phyloP scores from a whole-genome alignment of 2,113 vertebrate genomes.

The Microcebus lehilahytsara region DNA sequence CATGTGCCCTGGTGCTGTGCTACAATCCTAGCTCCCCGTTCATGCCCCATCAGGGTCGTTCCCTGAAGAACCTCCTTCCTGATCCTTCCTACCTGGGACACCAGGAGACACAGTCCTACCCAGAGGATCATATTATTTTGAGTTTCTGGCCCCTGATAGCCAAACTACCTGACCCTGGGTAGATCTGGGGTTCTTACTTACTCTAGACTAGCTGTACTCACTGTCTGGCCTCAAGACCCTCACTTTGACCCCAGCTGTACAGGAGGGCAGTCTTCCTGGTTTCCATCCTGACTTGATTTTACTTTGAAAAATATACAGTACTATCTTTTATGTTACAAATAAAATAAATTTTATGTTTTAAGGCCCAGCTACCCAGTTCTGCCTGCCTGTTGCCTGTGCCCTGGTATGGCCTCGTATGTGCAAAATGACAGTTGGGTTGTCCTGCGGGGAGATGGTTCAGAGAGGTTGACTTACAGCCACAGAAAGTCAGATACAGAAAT shows the following conservation, averaged over 20 bases:
- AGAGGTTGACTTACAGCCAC: not conserved
- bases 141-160: not conserved
- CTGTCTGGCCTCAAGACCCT: not conserved
- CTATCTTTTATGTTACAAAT: not conserved
- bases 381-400: not conserved
- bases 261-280: not conserved
- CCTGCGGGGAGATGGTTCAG: no score
- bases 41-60: accelerated
- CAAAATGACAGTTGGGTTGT: not conserved
- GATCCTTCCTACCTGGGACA: no score
- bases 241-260: not conserved
- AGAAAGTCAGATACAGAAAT: not conserved
- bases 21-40: not conserved
- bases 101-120: no score
- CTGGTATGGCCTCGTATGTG: not conserved
- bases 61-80: not conserved
- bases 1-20: accelerated
- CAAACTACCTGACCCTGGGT: no score
- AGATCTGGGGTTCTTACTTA: not conserved
- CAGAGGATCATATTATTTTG: not conserved
- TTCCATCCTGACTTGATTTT: not conserved
- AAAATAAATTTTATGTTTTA: not conserved
- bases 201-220: not conserved
- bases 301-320: not conserved
- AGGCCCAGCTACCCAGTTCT: not conserved